Percentiles rank a stretch among this genome's conserved stretches.
These are phyloP conservation scores for Zosterops lateralis DNA, from an alignment of 2,113 vertebrate species.

Conservation along the genomic window DNA sequence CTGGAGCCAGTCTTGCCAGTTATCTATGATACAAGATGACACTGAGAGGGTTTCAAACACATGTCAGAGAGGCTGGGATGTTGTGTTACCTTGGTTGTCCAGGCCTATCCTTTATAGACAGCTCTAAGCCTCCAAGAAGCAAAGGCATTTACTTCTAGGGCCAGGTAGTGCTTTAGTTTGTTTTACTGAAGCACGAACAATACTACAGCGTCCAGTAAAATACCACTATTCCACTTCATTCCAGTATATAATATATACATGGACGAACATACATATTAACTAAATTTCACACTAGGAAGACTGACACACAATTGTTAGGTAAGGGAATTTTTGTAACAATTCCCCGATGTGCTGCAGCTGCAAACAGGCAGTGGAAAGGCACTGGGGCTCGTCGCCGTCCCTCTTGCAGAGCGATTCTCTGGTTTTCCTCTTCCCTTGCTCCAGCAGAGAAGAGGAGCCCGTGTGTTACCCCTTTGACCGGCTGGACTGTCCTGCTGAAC, in stretches of 20 bases:
- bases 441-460: neutral
- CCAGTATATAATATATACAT: neutral
- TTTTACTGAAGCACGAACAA: neutral
- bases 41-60: neutral
- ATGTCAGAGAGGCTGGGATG: neutral
- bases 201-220: neutral
- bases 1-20: neutral
- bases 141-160: neutral
- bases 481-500: neutral
- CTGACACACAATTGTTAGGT: neutral
- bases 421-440: neutral
- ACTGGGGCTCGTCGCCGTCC: fast-evolving
- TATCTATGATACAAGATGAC: neutral
- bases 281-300: neutral
- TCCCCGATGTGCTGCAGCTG: fast-evolving
- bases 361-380: neutral
- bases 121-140: neutral
- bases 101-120: neutral
- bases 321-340: neutral
- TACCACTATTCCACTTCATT: neutral
- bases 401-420: neutral
- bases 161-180: neutral
- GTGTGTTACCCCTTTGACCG: too few relatives aligned
- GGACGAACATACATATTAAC: neutral
- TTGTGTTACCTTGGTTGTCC: neutral